These are phyloP conservation scores for Gila orcuttii DNA, from an alignment of 2,113 vertebrate species.

Conservation along the genomic window DNA sequence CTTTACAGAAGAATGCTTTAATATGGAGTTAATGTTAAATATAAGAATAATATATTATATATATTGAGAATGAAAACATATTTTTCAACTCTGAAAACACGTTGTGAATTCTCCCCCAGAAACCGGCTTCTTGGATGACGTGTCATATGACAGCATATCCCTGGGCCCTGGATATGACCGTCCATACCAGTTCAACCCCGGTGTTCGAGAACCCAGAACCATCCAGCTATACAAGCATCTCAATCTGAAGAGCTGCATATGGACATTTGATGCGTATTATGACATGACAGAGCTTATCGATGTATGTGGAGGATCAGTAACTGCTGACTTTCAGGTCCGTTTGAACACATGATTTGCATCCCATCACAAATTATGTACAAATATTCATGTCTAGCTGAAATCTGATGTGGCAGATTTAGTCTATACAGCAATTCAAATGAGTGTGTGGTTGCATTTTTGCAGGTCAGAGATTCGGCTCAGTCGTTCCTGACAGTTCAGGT, in stretches of 20 bases:
- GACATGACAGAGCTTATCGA: slow-evolving; percentile 98
- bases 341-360: slow-evolving; percentile 23
- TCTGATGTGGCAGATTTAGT: slow-evolving; percentile 6
- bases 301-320: slow-evolving; percentile 93
- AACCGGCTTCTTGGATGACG: slow-evolving; percentile 88
- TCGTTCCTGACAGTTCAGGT: slow-evolving; percentile 96
- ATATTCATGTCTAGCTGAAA: not conserved
- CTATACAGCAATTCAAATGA: not conserved
- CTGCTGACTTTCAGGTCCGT: slow-evolving; percentile 93
- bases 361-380: not conserved
- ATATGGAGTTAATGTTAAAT: not conserved
- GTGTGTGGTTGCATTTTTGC: slow-evolving; percentile 11
- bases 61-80: not conserved
- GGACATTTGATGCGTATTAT: slow-evolving; percentile 95
- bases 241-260: slow-evolving; percentile 98
- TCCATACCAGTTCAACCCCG: slow-evolving; percentile 91
- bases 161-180: slow-evolving; percentile 92
- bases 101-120: slow-evolving; percentile 72
- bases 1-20: not conserved
- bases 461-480: slow-evolving; percentile 97
- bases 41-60: not conserved
- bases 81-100: not conserved
- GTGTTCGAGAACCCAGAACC: slow-evolving; percentile 83
- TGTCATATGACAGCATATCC: slow-evolving; percentile 79
- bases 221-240: slow-evolving; percentile 95